phyloP scores from a whole-genome alignment of 2,888 invertebrate species.

The Drosophila buzzatii region DNA sequence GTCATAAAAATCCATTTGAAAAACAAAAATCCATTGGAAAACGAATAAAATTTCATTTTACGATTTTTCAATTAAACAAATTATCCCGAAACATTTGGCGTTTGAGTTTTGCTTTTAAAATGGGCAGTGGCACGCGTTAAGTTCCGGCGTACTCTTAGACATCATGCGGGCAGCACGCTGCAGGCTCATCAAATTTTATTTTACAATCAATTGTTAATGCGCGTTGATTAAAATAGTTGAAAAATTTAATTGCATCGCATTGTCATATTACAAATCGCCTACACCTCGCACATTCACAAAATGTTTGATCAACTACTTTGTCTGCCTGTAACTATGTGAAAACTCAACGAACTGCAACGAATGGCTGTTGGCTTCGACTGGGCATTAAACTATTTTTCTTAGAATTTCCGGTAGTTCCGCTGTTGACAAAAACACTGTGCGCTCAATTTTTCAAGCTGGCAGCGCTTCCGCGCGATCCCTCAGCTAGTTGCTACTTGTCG shows the following conservation, averaged over 20 bases:
- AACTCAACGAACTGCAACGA: slow-evolving; percentile 77
- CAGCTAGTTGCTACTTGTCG: slow-evolving; percentile 19
- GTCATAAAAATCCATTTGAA: slow-evolving; percentile 78
- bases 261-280: slow-evolving; percentile 65
- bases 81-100: slow-evolving; percentile 59
- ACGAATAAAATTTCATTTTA: slow-evolving; percentile 64
- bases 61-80: slow-evolving; percentile 82
- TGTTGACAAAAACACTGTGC: slow-evolving; percentile 76
- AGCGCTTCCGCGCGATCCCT: slow-evolving; percentile 1
- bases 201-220: slow-evolving; percentile 53
- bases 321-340: slow-evolving; percentile 28
- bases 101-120: slow-evolving; percentile 45
- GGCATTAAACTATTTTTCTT: slow-evolving; percentile 65
- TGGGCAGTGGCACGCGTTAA: slow-evolving; percentile 55
- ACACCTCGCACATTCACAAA: slow-evolving; percentile 47
- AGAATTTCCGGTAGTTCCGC: slow-evolving; percentile 59
- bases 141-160: slow-evolving; percentile 7
- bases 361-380: slow-evolving; percentile 46
- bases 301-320: neutral
- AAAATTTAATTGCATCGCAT: slow-evolving; percentile 61
- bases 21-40: slow-evolving; percentile 67
- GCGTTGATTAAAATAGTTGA: slow-evolving; percentile 76
- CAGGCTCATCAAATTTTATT: slow-evolving; percentile 62
- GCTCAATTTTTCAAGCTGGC: slow-evolving; percentile 78
- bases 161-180: slow-evolving; percentile 48